phyloP scores from a whole-genome alignment of 2,113 vertebrate species.

The Zosterops hypoxanthus region DNA sequence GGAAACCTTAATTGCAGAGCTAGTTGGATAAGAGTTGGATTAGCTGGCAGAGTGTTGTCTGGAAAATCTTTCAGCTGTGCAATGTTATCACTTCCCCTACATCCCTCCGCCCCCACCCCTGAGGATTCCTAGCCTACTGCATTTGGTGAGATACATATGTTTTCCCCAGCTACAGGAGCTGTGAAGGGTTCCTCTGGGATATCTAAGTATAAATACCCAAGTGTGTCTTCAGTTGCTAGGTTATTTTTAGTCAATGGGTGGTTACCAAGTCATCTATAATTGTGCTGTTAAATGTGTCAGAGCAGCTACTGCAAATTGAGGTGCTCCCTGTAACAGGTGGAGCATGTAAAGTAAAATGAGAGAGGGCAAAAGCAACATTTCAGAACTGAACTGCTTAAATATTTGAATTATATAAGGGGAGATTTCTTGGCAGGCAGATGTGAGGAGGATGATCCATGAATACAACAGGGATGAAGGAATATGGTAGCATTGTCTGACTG shows the following conservation, averaged over 20 bases:
- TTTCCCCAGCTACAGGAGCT: slow-evolving; percentile 56
- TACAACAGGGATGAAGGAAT: background rate
- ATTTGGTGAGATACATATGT: slow-evolving; percentile 65
- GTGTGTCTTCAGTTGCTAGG: slow-evolving; percentile 60
- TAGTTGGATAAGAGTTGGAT: slow-evolving; percentile 40
- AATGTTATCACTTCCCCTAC: slow-evolving; percentile 17
- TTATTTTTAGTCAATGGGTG: slow-evolving; percentile 66
- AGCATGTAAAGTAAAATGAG: background rate
- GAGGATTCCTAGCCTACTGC: slow-evolving; percentile 51
- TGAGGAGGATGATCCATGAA: background rate
- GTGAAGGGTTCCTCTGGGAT: slow-evolving; percentile 66
- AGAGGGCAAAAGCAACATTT: background rate
- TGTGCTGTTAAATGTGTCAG: slow-evolving; percentile 63
- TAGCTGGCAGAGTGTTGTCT: slow-evolving; percentile 53
- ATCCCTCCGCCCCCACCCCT: background rate
- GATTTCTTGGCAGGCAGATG: background rate
- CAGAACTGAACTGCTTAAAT: background rate
- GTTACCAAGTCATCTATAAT: slow-evolving; percentile 63
- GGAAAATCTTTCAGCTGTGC: slow-evolving; percentile 58
- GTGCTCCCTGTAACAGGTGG: slow-evolving; percentile 28
- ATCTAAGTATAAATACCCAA: slow-evolving; percentile 63
- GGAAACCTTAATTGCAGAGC: slow-evolving; percentile 35
- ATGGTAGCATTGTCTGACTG: background rate
- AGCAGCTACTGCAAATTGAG: slow-evolving; percentile 35
- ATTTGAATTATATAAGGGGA: background rate